Base-by-base conservation (phyloP, 1,140 invertebrate genomes). In the Diprion similis region DNA sequence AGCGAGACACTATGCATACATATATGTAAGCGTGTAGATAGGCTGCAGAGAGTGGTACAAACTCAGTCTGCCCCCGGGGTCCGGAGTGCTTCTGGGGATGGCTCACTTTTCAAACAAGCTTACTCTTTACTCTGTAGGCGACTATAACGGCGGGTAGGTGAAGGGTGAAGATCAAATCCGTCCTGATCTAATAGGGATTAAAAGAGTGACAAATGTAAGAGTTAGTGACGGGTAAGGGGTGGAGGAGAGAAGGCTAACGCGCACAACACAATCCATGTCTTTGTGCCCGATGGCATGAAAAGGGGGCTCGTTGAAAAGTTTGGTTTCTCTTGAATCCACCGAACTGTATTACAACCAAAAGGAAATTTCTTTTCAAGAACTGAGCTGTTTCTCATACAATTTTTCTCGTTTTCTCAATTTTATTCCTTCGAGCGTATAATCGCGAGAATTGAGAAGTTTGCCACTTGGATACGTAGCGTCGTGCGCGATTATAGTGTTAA, bases 171-270 rank as follows among this genome's bases (percentile, higher is more conserved):
- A 79, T 82, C 78, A 82, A 81, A 83, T 81, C 81, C 79, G 73
- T 77, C 73, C 76, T 79, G 82, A 83, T 83, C 82, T 83, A 83
- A 83, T 82, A 82, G 82, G 82, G 81, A 83, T 83, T 83, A 83
- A 82, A 78, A 78, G 79, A 80, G 80, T 83, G 81, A 82, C 81
- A 83, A 81, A 83, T 83, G 79, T 81, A 82, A 82, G 77, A 83
- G 81, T 81, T 82, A 81, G 76, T 76, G 79, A 80, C 74, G 77
- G 71, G 71, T 0, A 9, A 74, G 72, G 74, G 72, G 67, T 64
- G 64, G 66, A 9, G 64, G 66, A 9, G 51, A 17, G 51, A 15
- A 59, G 51, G 51, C 11, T 15, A 37, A 37, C 24, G n/a, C n/a
- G 11, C 11, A 59, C 51, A 59, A 59, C 51, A 59, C 51, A 59